Percentiles rank a stretch among this genome's conserved stretches.
Evolutionary conservation across 2,797 vertebrate species (phyloP).

Genomic region (Meriones psammophilus): DNA sequence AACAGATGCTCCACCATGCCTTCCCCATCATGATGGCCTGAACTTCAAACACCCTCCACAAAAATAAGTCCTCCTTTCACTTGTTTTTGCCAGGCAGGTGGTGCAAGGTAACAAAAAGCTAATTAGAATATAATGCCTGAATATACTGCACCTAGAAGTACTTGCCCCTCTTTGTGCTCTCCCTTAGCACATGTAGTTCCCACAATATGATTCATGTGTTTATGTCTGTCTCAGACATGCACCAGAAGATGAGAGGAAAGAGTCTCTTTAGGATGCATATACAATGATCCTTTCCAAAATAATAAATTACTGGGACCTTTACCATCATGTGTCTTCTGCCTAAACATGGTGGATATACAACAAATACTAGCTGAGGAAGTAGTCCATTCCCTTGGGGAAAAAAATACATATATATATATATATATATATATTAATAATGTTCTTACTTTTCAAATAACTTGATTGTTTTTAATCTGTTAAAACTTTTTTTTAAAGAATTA

Average conservation of each 20-base stretch:
- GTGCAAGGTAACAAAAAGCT: neutral
- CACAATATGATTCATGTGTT: neutral
- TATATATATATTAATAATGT: neutral
- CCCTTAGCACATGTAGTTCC: neutral
- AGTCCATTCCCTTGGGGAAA: neutral
- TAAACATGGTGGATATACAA: neutral
- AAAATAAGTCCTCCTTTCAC: neutral
- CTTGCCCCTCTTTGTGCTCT: neutral
- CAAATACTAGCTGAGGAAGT: neutral
- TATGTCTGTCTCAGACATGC: neutral
- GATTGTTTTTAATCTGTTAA: constrained; percentile 36
- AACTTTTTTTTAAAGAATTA: neutral
- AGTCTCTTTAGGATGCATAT: neutral
- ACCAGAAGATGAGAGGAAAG: neutral
- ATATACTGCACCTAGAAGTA: neutral
- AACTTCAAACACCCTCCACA: neutral
- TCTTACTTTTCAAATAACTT: neutral
- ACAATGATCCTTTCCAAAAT: neutral
- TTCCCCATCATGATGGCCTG: neutral
- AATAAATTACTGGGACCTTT: neutral
- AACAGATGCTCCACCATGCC: neutral
- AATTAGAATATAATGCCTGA: neutral
- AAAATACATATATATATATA: neutral
- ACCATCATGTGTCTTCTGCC: neutral
- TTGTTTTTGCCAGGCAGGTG: neutral